These are phyloP conservation scores for Thera britannica DNA, from an alignment of 2,888 invertebrate genomes.

Conservation along the genomic window DNA sequence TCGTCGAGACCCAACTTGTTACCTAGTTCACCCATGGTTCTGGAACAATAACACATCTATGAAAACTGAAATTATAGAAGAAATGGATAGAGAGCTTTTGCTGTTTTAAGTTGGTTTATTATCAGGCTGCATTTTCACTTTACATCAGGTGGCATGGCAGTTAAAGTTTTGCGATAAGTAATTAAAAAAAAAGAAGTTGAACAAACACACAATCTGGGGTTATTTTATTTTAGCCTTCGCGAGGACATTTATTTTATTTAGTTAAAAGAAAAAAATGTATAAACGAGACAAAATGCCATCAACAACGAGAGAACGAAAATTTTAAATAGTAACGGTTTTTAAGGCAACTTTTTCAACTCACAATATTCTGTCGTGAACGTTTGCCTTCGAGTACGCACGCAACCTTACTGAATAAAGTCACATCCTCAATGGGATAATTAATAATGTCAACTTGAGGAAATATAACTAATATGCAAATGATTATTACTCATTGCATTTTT, in stretches of 20 bases:
- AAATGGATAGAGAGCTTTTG: no score
- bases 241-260: no score
- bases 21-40: conserved; percentile 85
- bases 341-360: not conserved
- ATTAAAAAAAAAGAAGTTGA: no score
- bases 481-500: conserved; percentile 18
- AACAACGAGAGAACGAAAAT: not conserved
- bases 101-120: no score
- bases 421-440: conserved; percentile 11
- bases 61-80: no score
- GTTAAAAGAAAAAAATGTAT: no score
- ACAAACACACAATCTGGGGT: no score
- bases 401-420: conserved; percentile 3
- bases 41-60: conserved; percentile 34
- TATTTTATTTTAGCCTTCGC: no score
- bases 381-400: conserved; percentile 10
- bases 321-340: not conserved
- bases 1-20: conserved; percentile 89
- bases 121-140: no score
- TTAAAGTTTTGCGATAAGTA: no score
- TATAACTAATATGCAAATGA: conserved; percentile 1
- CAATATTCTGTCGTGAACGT: not conserved
- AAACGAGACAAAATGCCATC: no score
- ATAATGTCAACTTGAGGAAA: conserved; percentile 22
- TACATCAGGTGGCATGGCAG: no score